Base-by-base conservation (phyloP, 2,888 invertebrate species). In the Morpho helenor region DNA sequence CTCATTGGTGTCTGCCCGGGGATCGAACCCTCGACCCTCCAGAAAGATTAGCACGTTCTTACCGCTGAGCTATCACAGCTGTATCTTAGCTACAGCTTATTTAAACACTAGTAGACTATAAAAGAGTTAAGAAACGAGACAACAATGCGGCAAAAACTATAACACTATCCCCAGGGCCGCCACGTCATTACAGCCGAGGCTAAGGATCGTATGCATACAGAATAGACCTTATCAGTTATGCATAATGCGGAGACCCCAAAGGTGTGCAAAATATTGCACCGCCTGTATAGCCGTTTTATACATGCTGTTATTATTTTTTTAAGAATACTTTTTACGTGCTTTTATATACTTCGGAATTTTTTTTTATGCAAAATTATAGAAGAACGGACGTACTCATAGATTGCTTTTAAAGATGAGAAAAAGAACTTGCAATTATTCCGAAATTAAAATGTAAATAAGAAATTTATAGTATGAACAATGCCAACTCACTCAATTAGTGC, bases 181-280 rank as follows among this genome's bases (percentile, higher is more conserved):
- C 63, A 77, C 79, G 82, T 84, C 84, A 87, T 87, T 87, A 87
- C 76, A 75, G 75, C 72, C 73, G 71, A 72, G 70, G 78, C 84
- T 84, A 87, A 85, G 89, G 87, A 89, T 86, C 90, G 87, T 77
- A 91, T 91, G 91, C 91, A 91, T 91, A 91, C 89, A 79, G 81
- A 91, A 91, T 90, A 72, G 80, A 71, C 79, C 89, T 89, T 88
- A 90, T 91, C 88, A 81, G 91, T 88, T 91, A 91, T 91, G 91
- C 91, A 91, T 91, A 91, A 89, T 91, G 87, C 82, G 81, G 83
- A 80, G 84, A 81, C 86, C 88, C 88, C 87, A 80, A 87, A 89
- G 90, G 90, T 89, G 86, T 70, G 85, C 87, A 87, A 88, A 88
- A 89, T 88, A 88, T 88, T 87, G 85, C 84, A 83, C 73, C 74